phyloP scores from a whole-genome alignment of 2,113 vertebrate genomes.

The Lophochroa leadbeateri region DNA sequence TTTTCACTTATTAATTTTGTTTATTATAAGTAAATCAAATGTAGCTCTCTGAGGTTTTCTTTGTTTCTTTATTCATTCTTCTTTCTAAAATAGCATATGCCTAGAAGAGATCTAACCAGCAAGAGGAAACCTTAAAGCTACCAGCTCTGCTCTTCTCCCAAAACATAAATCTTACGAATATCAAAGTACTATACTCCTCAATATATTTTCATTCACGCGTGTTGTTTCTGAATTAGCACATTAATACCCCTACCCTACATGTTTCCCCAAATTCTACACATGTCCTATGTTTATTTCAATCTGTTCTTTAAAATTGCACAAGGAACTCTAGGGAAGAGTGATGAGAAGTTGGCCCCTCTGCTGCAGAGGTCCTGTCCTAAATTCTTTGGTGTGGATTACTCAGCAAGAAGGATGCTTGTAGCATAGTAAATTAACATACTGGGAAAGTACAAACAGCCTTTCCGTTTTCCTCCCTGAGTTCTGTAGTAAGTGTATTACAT shows the following conservation, averaged over 20 bases:
- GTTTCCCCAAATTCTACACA: neutral
- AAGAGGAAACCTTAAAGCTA: neutral
- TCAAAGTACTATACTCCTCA: neutral
- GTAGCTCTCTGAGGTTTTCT: neutral
- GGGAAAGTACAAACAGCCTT: neutral
- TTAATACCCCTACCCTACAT: neutral
- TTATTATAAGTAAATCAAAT: neutral
- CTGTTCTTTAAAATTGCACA: neutral
- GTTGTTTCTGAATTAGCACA: neutral
- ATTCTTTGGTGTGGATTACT: neutral
- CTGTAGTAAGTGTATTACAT: neutral
- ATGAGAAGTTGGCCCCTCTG: neutral
- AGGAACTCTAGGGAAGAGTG: neutral
- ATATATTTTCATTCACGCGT: neutral
- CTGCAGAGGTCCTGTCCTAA: neutral
- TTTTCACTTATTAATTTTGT: neutral
- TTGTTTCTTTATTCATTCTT: neutral
- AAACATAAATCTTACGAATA: neutral
- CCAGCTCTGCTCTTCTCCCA: neutral
- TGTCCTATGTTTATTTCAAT: neutral
- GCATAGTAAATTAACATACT: neutral
- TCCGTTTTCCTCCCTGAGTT: neutral
- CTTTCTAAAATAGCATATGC: neutral
- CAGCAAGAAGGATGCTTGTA: neutral
- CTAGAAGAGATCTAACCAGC: neutral